These are phyloP conservation scores for Drosophila longiperda DNA, from an alignment of 2,888 invertebrate species.

Conservation along the genomic window DNA sequence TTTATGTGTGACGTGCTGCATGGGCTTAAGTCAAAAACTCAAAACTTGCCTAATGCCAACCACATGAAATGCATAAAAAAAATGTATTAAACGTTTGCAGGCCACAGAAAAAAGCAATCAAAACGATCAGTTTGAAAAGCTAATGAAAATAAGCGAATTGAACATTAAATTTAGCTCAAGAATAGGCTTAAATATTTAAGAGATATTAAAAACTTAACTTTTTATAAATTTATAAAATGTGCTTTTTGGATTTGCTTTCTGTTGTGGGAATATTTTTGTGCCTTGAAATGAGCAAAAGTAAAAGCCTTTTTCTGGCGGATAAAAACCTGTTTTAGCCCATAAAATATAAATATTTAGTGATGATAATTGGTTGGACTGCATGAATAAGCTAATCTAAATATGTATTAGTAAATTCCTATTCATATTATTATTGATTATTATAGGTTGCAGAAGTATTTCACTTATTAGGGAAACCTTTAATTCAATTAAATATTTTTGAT, in stretches of 20 bases:
- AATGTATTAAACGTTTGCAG: slow-evolving; percentile 11
- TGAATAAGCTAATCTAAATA: background rate
- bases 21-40: slow-evolving; percentile 55
- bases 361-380: background rate
- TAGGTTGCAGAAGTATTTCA: background rate
- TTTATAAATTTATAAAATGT: background rate
- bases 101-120: slow-evolving; percentile 20
- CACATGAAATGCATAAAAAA: slow-evolving; percentile 22
- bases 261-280: background rate
- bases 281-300: background rate
- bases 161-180: background rate
- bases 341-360: background rate
- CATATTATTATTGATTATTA: background rate
- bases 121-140: slow-evolving; percentile 12
- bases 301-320: background rate
- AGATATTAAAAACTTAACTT: background rate
- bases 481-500: background rate
- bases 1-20: slow-evolving; percentile 68
- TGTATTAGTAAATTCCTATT: too few species aligned
- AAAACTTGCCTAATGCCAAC: slow-evolving; percentile 17
- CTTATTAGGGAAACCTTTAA: background rate
- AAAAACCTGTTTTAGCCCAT: background rate
- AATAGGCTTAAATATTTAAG: background rate
- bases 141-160: slow-evolving; percentile 4
- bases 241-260: background rate